Evolutionary conservation across 2,888 invertebrate species (phyloP).

Genomic region (Masnerella sp.): DNA sequence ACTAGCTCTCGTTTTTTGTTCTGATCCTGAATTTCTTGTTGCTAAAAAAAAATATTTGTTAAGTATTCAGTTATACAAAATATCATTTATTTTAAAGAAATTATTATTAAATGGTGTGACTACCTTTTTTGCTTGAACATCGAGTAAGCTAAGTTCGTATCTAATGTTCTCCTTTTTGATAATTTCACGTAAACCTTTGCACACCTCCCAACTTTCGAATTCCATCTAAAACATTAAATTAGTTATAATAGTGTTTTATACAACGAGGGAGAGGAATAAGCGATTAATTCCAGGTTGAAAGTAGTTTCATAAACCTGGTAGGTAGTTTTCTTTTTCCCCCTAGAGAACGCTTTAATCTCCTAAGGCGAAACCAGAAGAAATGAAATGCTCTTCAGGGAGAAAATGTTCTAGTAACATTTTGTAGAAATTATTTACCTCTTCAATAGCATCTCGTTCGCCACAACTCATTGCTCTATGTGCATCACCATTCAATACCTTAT

Average conservation of each 20-base stretch:
- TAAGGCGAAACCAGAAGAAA: too few species aligned
- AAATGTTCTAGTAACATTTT: neutral
- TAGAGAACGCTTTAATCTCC: too few species aligned
- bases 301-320: too few species aligned
- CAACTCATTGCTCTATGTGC: constrained; percentile 75
- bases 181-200: constrained; percentile 70
- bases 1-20: constrained; percentile 74
- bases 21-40: constrained; percentile 74
- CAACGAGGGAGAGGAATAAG: too few species aligned
- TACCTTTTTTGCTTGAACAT: constrained; percentile 73
- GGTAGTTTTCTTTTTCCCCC: too few species aligned
- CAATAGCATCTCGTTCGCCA: constrained; percentile 71
- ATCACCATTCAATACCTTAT: constrained; percentile 70
- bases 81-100: constrained; percentile 3
- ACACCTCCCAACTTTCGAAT: constrained; percentile 74
- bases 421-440: constrained; percentile 65
- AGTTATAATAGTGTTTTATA: too few species aligned
- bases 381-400: too few species aligned
- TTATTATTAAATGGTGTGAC: too few species aligned
- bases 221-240: constrained; percentile 65
- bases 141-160: constrained; percentile 72
- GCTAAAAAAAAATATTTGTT: constrained; percentile 60
- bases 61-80: constrained; percentile 3
- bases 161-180: constrained; percentile 73
- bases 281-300: too few species aligned